Percentiles rank a stretch among this genome's conserved stretches.
phyloP scores from a whole-genome alignment of 2,888 invertebrate species.

The Aromia moschata region DNA sequence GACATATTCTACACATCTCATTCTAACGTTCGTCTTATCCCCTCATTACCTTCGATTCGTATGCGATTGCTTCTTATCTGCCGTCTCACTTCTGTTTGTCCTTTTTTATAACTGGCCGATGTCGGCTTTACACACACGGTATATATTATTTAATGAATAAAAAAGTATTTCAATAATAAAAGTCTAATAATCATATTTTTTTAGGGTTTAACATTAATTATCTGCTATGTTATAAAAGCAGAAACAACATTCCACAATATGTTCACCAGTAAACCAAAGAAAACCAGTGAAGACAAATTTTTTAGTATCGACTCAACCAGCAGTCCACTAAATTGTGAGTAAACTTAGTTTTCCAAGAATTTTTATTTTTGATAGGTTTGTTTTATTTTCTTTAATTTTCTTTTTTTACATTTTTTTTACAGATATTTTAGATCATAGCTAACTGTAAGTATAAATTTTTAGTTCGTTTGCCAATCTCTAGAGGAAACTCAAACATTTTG shows the following conservation, averaged over 20 bases:
- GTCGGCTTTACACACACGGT: too few relatives aligned
- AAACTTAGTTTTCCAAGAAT: constrained; percentile 15
- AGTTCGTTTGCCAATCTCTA: too few relatives aligned
- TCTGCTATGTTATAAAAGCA: constrained; percentile 70
- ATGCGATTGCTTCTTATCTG: too few relatives aligned
- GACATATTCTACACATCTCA: too few relatives aligned
- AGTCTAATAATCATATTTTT: too few relatives aligned
- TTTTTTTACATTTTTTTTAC: constrained; percentile 26
- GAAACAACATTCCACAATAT: constrained; percentile 64
- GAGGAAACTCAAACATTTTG: too few relatives aligned
- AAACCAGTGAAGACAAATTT: constrained; percentile 63
- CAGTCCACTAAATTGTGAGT: constrained; percentile 72
- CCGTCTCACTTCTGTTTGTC: too few relatives aligned
- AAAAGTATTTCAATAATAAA: too few relatives aligned
- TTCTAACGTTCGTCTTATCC: too few relatives aligned
- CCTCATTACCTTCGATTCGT: too few relatives aligned
- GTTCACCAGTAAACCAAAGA: constrained; percentile 61
- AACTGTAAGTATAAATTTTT: constrained; percentile 25
- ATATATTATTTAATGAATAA: too few relatives aligned
- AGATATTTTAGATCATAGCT: constrained; percentile 24
- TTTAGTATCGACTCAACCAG: constrained; percentile 66
- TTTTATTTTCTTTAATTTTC: constrained; percentile 23
- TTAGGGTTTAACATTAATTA: constrained; percentile 70
- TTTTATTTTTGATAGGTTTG: constrained; percentile 4
- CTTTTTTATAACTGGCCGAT: too few relatives aligned